Percentiles rank a stretch among this genome's conserved stretches.
These are phyloP conservation scores for Beris morrisii DNA, from an alignment of 2,888 invertebrate species.

Conservation along the genomic window DNA sequence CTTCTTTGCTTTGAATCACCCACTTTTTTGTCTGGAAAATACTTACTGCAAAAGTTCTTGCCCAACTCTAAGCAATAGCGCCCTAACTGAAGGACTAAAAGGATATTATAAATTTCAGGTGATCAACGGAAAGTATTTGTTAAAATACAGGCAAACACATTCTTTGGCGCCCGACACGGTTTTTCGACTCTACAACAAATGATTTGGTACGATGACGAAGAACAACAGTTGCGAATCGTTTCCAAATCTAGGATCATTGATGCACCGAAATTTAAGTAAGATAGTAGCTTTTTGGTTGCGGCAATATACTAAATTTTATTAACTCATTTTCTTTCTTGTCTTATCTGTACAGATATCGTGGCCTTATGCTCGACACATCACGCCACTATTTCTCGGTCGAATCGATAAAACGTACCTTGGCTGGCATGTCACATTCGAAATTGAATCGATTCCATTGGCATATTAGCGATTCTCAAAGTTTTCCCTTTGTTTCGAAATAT, in stretches of 20 bases:
- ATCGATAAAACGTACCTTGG: conserved; percentile 72
- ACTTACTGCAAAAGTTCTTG: too few species aligned
- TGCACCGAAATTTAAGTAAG: conserved; percentile 65
- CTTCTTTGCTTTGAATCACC: too few species aligned
- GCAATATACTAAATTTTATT: conserved; percentile 4
- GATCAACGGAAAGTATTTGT: conserved; percentile 58
- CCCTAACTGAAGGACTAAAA: too few species aligned
- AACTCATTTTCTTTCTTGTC: neutral
- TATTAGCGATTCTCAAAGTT: conserved; percentile 87
- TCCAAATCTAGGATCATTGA: conserved; percentile 72
- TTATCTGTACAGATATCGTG: conserved; percentile 64
- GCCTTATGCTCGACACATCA: conserved; percentile 87
- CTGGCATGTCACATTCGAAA: conserved; percentile 88
- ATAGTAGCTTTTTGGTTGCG: neutral
- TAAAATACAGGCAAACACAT: conserved; percentile 67
- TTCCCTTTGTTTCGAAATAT: conserved; percentile 77
- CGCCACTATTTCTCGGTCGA: conserved; percentile 82
- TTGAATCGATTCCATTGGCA: conserved; percentile 95
- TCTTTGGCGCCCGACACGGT: conserved; percentile 77
- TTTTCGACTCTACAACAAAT: conserved; percentile 78
- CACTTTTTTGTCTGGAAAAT: too few species aligned
- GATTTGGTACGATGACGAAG: conserved; percentile 76
- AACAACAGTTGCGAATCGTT: conserved; percentile 64
- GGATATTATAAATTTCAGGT: conserved; percentile 41
- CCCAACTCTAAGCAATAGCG: too few species aligned